phyloP scores from a whole-genome alignment of 2,797 vertebrate genomes.

The Microchirus variegatus region DNA sequence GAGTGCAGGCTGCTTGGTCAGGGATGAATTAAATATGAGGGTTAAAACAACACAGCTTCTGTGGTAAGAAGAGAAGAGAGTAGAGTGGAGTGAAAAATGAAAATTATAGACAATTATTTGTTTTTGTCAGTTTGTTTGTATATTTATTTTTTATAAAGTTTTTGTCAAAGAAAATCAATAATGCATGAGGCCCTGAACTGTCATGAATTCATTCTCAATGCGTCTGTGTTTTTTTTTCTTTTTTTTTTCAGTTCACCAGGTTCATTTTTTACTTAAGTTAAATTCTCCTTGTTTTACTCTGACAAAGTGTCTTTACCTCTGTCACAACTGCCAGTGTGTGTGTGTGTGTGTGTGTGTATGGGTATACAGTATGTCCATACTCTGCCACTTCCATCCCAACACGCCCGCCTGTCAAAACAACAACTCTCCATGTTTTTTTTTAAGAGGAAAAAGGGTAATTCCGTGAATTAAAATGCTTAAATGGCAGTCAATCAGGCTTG shows the following conservation, averaged over 20 bases:
- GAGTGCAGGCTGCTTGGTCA: conserved; percentile 74
- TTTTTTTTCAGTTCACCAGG: conserved; percentile 1
- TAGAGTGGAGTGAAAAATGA: conserved; percentile 1
- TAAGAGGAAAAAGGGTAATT: conserved; percentile 73
- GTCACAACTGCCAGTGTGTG: conserved; percentile 42
- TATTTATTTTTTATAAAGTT: conserved; percentile 4
- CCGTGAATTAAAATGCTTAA: conserved; percentile 85
- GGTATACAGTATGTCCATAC: conserved; percentile 37
- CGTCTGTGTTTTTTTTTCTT: conserved; percentile 27
- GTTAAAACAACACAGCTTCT: conserved; percentile 88
- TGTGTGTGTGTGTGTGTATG: conserved; percentile 10
- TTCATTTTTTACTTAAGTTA: conserved; percentile 30
- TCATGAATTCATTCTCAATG: conserved; percentile 4
- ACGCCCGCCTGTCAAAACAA: conserved; percentile 72
- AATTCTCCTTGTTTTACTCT: conserved; percentile 26
- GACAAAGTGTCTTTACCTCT: conserved; percentile 52
- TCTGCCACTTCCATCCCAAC: conserved; percentile 55
- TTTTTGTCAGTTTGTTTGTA: not conserved
- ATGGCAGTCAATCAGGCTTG: conserved; percentile 89
- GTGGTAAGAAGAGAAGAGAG: conserved; percentile 77
- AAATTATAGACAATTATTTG: not conserved
- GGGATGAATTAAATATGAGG: conserved; percentile 95
- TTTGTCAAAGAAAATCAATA: conserved; percentile 2
- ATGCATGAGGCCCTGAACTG: conserved; percentile 4
- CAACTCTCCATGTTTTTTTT: conserved; percentile 63